Evolutionary conservation across 2,113 vertebrate genomes (phyloP).

Genomic region (Etia nguti): DNA sequence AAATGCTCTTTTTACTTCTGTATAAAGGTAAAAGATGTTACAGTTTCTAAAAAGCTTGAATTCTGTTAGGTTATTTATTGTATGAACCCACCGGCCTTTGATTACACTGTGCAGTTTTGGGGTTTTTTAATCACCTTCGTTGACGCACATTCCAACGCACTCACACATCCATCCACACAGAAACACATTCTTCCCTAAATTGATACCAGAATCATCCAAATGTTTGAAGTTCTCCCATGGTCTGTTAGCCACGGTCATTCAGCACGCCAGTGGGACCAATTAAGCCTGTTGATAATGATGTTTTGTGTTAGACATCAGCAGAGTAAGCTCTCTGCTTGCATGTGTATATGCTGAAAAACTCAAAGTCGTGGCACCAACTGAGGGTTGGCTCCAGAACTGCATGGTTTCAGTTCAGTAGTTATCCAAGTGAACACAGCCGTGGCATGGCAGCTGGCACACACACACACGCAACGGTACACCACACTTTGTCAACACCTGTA

Average conservation of each 20-base stretch:
- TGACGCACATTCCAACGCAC: slow-evolving; percentile 14
- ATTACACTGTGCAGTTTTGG: not conserved
- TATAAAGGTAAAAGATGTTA: not conserved
- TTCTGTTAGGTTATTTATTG: not conserved
- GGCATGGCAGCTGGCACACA: not conserved
- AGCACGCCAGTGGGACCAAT: not conserved
- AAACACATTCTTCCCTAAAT: slow-evolving; percentile 9
- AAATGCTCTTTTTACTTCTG: not conserved
- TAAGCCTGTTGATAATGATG: slow-evolving; percentile 12
- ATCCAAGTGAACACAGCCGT: not conserved
- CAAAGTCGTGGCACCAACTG: not conserved
- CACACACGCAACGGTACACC: not conserved
- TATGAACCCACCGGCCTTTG: not conserved
- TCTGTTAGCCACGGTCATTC: not conserved
- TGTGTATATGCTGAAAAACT: not conserved
- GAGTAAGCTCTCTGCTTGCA: not conserved
- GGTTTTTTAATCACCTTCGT: not conserved
- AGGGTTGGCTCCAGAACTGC: not conserved
- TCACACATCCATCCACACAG: not conserved
- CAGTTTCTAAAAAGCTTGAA: not conserved
- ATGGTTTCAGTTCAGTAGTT: not conserved
- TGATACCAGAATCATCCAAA: slow-evolving; percentile 31
- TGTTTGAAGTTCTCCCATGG: slow-evolving; percentile 5
- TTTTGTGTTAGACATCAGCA: not conserved
- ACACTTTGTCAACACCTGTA: not conserved